Percentiles rank a stretch among this genome's conserved stretches.
phyloP scores from a whole-genome alignment of 1,140 invertebrate species.

The Lordiphosa collinella region DNA sequence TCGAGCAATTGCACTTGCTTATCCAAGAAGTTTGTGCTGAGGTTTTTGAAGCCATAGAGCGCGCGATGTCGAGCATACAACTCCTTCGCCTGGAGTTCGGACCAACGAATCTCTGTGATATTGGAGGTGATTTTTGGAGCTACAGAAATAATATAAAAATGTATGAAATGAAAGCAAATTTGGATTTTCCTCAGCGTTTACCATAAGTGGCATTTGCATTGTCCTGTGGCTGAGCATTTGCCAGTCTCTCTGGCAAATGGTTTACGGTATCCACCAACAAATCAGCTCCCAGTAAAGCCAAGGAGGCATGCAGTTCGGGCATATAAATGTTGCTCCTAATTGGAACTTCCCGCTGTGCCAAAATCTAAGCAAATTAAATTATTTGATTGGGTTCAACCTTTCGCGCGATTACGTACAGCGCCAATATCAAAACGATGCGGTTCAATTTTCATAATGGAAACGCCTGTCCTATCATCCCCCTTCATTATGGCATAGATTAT shows the following conservation, averaged over 20 bases:
- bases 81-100: constrained; percentile 82
- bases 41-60: constrained; percentile 83
- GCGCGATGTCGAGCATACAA: constrained; percentile 86
- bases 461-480: constrained; percentile 90
- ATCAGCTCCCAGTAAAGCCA: constrained; percentile 86
- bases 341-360: constrained; percentile 84
- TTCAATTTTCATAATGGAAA: constrained; percentile 93
- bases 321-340: constrained; percentile 84
- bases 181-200: constrained; percentile 62
- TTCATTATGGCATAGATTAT: constrained; percentile 83
- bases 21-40: constrained; percentile 83
- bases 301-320: constrained; percentile 83
- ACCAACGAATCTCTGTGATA: constrained; percentile 84
- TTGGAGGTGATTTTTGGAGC: constrained; percentile 85
- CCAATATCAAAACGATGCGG: constrained; percentile 94
- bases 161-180: not conserved
- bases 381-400: not conserved
- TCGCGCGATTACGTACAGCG: constrained; percentile 71
- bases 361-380: constrained; percentile 81
- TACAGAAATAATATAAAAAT: constrained; percentile 54
- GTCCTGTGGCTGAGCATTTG: constrained; percentile 83
- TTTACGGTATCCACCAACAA: constrained; percentile 84
- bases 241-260: constrained; percentile 83
- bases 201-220: constrained; percentile 85
- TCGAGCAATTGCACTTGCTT: constrained; percentile 83